Evolutionary conservation across 35 echinoderm and acorn worm species (phyloP), one percentile per base, ranked within the genome.

Genomic region (Apostichopus californicus): DNA sequence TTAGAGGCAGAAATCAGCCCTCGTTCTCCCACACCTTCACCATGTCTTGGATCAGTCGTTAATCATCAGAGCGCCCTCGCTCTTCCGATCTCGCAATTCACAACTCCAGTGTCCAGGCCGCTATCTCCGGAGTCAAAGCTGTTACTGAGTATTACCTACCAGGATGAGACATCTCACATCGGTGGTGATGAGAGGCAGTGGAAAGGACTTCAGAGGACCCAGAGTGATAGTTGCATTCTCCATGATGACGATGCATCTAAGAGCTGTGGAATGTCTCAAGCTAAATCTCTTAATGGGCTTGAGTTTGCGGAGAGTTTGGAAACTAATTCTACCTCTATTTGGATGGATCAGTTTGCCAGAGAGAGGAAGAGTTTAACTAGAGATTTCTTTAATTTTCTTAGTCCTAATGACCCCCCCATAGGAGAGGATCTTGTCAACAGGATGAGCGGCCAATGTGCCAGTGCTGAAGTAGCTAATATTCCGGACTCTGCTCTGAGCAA

Each of bases 1-100:
- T 70, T 95, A 8, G 90, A 92, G 21, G 94, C 96, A 56, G 96
- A 98, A 78, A 93, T 98, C 7, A 88, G 56, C 28, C 93, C 73
- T 21, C 92, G 94, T 9, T 93, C 79, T 9, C 85, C 28, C 55
- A 80, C 94, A 6, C 89, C 94, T 9, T 95, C 96, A 53, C 94
- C 96, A 57, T 52, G 80, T 18, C 6, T 15, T 14, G 15, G 6
- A 14, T n/a, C 28, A 6, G 5, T 20, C 24, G 73, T 24, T 3
- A 83, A 91, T 4, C 71, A 79, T 53, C n/a, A 79, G 5, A 91
- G 73, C 34, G 73, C 89, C 18, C 56, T 91, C 5, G 89, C 89
- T 8, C 9, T 78, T 8, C 89, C 89, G 9, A 77, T 91, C 9
- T 91, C 89, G 73, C 17, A 57, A 77, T 91, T 91, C n/a, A 91